Conservation (phyloP, 2,888 invertebrate species). For the Tetheella fluctuosa region DNA sequence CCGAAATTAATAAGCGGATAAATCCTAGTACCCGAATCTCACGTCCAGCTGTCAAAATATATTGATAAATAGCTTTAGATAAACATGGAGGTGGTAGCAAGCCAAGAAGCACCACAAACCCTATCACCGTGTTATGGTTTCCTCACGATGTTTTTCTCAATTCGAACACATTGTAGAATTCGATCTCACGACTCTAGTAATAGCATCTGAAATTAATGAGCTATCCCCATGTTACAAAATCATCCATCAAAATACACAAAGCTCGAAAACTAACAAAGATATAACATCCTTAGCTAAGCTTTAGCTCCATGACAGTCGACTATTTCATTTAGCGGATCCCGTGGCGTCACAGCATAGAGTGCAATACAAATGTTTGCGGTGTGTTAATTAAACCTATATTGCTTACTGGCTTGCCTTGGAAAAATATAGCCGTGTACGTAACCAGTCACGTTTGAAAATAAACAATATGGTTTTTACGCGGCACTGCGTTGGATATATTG, state of each 20-base stretch:
- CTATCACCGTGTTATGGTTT: no score
- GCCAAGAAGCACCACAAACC: no score
- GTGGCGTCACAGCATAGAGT: conserved; percentile 35
- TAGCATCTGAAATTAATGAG: no score
- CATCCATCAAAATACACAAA: not conserved
- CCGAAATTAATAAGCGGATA: no score
- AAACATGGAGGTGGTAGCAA: no score
- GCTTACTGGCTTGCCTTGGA: conserved; percentile 36
- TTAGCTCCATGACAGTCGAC: conserved; percentile 15
- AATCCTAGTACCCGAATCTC: no score
- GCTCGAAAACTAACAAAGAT: not conserved
- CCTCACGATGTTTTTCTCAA: no score
- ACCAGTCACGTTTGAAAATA: conserved; percentile 30
- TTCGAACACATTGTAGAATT: no score
- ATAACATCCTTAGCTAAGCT: not conserved
- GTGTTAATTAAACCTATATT: conserved; percentile 68
- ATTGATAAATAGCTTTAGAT: no score
- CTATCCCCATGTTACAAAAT: no score
- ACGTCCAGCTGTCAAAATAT: no score
- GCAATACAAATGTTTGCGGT: conserved; percentile 58
- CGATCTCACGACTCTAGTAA: no score
- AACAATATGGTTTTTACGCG: not conserved
- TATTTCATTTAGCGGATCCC: conserved; percentile 36
- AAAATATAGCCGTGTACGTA: conserved; percentile 37
- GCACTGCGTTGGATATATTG: not conserved